Base-by-base conservation (phyloP, 2,888 invertebrate genomes). In the Neoitamus cyanurus region DNA sequence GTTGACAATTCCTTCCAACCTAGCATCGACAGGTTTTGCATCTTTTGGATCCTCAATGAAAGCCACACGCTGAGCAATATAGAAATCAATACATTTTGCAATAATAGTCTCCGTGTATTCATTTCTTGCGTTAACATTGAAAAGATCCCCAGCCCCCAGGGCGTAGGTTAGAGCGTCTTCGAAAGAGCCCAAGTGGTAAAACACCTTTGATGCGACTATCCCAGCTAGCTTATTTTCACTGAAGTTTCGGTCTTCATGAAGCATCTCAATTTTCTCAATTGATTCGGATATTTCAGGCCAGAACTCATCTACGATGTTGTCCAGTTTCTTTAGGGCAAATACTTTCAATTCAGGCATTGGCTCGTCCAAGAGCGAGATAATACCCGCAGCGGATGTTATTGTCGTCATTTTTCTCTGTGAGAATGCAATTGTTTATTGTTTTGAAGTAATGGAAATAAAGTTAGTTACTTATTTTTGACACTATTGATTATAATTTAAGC, bases 221-320 rank as follows among this genome's bases (percentile, higher is more conserved):
- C 99, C 99, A 78, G 99, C 99, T 83, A 99, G 92, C 89, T 98
- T 96, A 89, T 97, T 96, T 89, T 98, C 96, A 46, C 94, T 94
- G 91, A 99, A 96, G 46, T 92, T 93, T 89, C 96, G 95, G 89
- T 99, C 98, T 92, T 99, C 99, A 89, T 98, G 97, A 34, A 99
- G 93, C 90, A 97, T 97, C 92, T 99, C 99, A 89, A 99, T 98
- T 92, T 98, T 99, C 89, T 97, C 97, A 88, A 99, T 97, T 13
- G 98, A 97, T 92, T 99, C 99, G 0, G 98, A 98, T 88, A 99
- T 99, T 92, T 99, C 99, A 7, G 99, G 97, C 99, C 99, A 99
- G 92, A 99, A 99, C 90, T 98, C 97, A 91, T 99, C 98, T 0
- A 99, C 98, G 88, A 99, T 97, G 89, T 94, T 94, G 92, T 99